Evolutionary conservation across 2,888 invertebrate genomes (phyloP), one percentile per base, ranked within the genome.

Genomic region (Hypomecis punctinalis): DNA sequence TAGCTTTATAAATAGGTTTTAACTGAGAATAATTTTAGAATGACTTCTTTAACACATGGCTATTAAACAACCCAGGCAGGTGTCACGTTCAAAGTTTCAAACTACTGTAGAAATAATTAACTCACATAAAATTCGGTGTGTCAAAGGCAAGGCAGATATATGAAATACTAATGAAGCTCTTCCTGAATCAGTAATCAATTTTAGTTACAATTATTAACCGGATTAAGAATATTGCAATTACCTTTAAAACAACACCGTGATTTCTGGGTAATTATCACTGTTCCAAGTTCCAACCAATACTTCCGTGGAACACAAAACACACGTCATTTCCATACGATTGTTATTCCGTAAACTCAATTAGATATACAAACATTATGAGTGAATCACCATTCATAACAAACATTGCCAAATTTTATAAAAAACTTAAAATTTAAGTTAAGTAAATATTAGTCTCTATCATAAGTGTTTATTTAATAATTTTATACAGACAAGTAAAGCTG

Each of bases 381-480:
- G 68, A 70, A 65, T 71, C 61, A 70, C 61, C 70, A 57, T 63
- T 70, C 60, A 69, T 72, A 75, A 65, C 59, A 59, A 71, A 70
- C n/a, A 57, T 43, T n/a, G 33, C 11, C 6, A 52, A 8, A 36
- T 57, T 57, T 53, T 39, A 62, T 10, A 55, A 42, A 64, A 66
- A 54, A 39, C 11, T 48, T 51, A n/a, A 40, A 13, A 45, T 51
- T 8, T 0, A 56, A 40, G 23, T 2, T 23, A 23, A 36, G 33
- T 23, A 57, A 61, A 61, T 57, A 63, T 67, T 42, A 9, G 23
- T 47, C 39, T 45, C 45, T 39, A 61, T 63, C 8, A 48, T n/a
- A 58, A 35, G 3, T 33, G 33, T 49, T 11, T 49, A 37, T 11
- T 37, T 11, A 49, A 9, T 4, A 8, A 9, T 49, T 49, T n/a